A percentile compares a stretch with the other conserved stretches of the same genome.
phyloP scores from a whole-genome alignment of 2,113 vertebrate species.

The Pluvianellus socialis region DNA sequence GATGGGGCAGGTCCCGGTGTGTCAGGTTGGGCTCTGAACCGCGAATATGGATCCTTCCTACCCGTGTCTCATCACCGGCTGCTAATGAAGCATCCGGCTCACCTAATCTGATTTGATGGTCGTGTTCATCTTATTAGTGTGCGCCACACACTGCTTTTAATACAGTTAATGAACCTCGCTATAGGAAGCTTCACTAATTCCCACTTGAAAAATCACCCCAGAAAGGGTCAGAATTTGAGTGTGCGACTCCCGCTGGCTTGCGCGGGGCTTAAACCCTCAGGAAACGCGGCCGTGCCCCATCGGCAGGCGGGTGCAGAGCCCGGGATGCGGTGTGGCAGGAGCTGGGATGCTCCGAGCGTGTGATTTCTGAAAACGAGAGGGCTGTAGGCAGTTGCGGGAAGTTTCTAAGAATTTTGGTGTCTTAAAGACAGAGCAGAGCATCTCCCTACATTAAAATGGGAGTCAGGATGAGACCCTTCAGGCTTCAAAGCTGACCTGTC shows the following conservation, averaged over 20 bases:
- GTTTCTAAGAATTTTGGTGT: not conserved
- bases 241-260: not conserved
- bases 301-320: rapidly evolving
- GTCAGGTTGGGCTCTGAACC: not conserved
- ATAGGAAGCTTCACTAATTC: not conserved
- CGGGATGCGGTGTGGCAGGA: rapidly evolving
- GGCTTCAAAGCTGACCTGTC: not conserved
- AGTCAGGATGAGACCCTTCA: not conserved
- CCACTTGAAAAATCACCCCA: not conserved
- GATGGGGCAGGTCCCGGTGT: not conserved
- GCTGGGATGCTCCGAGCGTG: rapidly evolving
- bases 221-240: not conserved
- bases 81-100: not conserved
- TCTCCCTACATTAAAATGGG: rapidly evolving
- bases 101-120: not conserved
- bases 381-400: not conserved
- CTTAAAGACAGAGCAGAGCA: not conserved
- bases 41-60: not conserved
- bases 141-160: not conserved
- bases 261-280: rapidly evolving
- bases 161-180: not conserved
- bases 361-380: not conserved
- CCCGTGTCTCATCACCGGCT: not conserved
- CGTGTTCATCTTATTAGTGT: not conserved
- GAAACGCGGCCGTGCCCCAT: not conserved